Evolutionary conservation across 1,140 invertebrate genomes (phyloP).

Genomic region (Caligus rogercresseyi): DNA sequence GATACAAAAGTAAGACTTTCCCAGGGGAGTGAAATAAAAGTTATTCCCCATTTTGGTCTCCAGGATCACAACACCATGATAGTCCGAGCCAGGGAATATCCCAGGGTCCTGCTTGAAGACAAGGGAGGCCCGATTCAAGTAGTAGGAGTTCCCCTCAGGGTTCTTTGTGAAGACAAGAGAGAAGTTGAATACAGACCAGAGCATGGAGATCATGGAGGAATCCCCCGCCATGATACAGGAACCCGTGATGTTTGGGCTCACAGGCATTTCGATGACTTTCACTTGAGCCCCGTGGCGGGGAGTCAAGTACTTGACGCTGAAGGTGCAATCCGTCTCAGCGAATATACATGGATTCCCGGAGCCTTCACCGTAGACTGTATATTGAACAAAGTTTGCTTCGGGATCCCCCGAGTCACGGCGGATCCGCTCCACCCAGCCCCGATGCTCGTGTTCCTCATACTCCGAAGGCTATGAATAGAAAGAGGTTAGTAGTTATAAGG

Average conservation of each 20-base stretch:
- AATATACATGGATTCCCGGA: conserved; percentile 11
- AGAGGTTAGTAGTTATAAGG: background rate
- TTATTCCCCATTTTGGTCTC: background rate
- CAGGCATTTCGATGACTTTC: background rate
- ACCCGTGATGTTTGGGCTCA: conserved; percentile 1
- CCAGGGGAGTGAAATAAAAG: conserved; percentile 13
- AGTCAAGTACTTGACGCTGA: conserved; percentile 3
- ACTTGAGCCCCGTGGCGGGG: background rate
- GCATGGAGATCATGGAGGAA: background rate
- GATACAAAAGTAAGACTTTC: conserved; percentile 5
- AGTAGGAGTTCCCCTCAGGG: conserved; percentile 15
- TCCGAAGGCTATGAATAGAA: conserved; percentile 1
- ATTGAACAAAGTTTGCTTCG: background rate
- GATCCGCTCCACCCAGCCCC: background rate
- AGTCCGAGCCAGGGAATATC: background rate
- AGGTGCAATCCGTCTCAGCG: conserved; percentile 7
- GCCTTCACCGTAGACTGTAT: conserved; percentile 2
- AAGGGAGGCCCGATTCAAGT: background rate
- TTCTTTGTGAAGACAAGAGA: conserved; percentile 9
- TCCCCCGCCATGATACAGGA: background rate
- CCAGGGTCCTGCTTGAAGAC: background rate
- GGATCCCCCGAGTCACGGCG: background rate
- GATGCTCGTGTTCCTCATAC: background rate
- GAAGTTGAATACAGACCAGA: conserved; percentile 13
- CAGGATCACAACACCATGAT: background rate